Percentiles rank a stretch among this genome's conserved stretches.
Conservation (phyloP, 2,797 vertebrate genomes). For the Sebastes flavidus region DNA sequence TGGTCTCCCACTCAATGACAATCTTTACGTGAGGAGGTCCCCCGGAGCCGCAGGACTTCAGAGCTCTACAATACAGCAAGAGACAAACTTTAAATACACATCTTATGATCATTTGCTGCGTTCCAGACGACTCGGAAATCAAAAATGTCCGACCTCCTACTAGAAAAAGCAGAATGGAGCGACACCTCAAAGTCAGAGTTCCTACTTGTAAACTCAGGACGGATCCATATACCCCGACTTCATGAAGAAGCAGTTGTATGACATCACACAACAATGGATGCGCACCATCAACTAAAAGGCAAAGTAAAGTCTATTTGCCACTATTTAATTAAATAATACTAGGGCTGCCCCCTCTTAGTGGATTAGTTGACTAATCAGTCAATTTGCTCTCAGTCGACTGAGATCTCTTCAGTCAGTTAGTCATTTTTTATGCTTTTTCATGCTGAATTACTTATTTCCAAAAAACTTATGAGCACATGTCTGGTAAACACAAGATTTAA, state of each 20-base stretch:
- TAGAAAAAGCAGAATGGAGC: not conserved
- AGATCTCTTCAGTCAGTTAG: fast-evolving
- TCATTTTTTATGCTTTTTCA: no score
- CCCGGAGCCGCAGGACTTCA: constrained; percentile 84
- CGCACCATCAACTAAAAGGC: not conserved
- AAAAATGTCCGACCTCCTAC: fast-evolving
- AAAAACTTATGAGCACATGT: no score
- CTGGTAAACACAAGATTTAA: no score
- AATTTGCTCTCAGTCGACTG: no score
- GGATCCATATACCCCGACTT: fast-evolving
- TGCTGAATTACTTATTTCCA: fast-evolving
- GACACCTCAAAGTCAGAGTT: not conserved
- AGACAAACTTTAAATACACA: not conserved
- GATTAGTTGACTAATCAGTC: no score
- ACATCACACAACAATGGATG: not conserved
- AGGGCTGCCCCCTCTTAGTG: no score
- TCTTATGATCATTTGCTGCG: not conserved
- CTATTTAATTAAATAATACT: no score
- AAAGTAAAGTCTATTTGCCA: fast-evolving
- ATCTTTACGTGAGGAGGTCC: constrained; percentile 90
- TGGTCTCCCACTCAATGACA: constrained; percentile 89
- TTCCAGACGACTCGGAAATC: not conserved
- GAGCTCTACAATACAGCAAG: constrained; percentile 75
- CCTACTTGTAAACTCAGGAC: not conserved
- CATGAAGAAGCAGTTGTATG: not conserved